phyloP scores from a whole-genome alignment of 2,888 invertebrate genomes.

The Eudasyphora cyanicolor region DNA sequence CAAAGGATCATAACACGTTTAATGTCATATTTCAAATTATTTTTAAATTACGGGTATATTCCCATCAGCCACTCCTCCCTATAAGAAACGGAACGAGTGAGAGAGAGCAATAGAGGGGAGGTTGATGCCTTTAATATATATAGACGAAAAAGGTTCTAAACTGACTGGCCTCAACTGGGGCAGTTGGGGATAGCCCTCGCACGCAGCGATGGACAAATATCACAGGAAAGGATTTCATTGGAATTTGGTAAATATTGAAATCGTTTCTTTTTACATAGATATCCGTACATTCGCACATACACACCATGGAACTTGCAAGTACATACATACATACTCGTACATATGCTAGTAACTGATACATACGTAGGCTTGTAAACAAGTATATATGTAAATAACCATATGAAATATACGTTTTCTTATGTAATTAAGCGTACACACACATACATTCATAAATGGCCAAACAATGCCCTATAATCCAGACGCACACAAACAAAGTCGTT shows the following conservation, averaged over 20 bases:
- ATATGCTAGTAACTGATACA: not conserved
- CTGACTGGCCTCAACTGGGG: not conserved
- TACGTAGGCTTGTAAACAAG: not conserved
- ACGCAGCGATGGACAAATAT: not conserved
- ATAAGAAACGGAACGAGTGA: not conserved
- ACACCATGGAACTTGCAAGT: not conserved
- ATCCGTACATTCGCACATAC: not conserved
- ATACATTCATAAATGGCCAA: too few species aligned
- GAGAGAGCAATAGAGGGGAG: too few species aligned
- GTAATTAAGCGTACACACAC: too few species aligned
- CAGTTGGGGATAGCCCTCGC: not conserved
- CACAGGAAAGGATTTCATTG: not conserved
- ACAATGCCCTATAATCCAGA: too few species aligned
- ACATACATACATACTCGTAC: not conserved
- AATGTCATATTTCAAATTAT: constrained; percentile 32
- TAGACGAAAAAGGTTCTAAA: not conserved
- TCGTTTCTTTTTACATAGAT: not conserved
- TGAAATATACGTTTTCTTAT: too few species aligned
- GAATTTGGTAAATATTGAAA: not conserved
- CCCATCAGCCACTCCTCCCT: not conserved
- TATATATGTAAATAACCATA: not conserved
- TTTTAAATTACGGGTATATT: not conserved
- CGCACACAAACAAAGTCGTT: constrained; percentile 8
- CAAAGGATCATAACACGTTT: constrained; percentile 12
- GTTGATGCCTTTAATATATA: not conserved